Percentiles rank a stretch among this genome's conserved stretches.
Conservation (phyloP, 2,888 invertebrate genomes). For the Muscina levida region DNA sequence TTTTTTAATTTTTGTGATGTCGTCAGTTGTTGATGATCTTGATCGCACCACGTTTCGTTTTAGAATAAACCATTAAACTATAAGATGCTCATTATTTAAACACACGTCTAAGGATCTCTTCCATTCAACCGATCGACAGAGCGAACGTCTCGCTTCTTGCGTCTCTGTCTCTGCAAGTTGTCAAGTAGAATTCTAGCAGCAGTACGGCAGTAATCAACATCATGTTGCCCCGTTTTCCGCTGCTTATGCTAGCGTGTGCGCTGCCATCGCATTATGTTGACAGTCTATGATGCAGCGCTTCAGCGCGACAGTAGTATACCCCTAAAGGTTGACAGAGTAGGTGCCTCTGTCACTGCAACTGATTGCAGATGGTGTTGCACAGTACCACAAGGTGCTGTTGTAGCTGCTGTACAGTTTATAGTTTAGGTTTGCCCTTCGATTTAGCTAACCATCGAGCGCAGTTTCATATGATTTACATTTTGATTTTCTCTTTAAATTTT, state of each 20-base stretch:
- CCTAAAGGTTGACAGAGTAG: background rate
- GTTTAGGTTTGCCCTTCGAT: conserved; percentile 49
- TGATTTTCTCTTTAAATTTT: conserved; percentile 36
- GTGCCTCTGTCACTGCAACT: conserved; percentile 20
- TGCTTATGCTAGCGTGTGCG: background rate
- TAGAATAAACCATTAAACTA: conserved; percentile 76
- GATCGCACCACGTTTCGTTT: conserved; percentile 76
- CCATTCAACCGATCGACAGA: conserved; percentile 23
- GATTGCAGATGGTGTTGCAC: background rate
- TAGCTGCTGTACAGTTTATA: conserved; percentile 59
- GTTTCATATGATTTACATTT: conserved; percentile 26
- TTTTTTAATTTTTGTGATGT: conserved; percentile 64
- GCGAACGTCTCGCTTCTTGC: conserved; percentile 21
- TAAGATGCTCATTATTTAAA: conserved; percentile 77
- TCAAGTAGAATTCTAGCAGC: conserved; percentile 1
- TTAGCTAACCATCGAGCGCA: no score
- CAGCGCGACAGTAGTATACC: background rate
- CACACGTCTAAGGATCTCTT: conserved; percentile 68
- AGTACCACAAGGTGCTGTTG: conserved; percentile 1
- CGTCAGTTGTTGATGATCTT: conserved; percentile 69
- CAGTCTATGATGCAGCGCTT: background rate
- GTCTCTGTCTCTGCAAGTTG: background rate
- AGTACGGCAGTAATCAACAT: no score
- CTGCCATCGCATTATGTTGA: background rate
- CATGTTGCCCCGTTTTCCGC: no score